These are phyloP conservation scores for Cylas formicarius DNA, from an alignment of 1,140 invertebrate genomes.

Conservation along the genomic window DNA sequence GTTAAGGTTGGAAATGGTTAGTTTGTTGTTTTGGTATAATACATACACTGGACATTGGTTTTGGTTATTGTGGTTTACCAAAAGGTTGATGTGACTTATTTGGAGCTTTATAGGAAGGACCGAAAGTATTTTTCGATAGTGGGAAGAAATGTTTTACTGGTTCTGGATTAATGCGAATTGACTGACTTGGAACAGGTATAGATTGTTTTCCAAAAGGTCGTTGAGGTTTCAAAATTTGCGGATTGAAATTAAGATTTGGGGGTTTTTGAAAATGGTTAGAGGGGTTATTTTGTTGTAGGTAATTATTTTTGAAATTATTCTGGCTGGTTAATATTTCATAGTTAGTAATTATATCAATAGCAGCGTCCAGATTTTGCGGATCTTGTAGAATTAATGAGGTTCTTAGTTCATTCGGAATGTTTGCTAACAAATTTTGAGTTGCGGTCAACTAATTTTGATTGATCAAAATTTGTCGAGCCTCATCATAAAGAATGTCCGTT, in stretches of 20 bases:
- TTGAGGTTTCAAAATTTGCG: background rate
- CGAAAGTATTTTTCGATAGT: too few species aligned
- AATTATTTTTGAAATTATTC: constrained; percentile 9
- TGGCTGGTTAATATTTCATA: constrained; percentile 10
- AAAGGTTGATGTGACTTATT: background rate
- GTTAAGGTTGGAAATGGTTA: background rate
- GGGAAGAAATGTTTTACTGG: too few species aligned
- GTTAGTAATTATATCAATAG: constrained; percentile 6
- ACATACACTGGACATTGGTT: background rate
- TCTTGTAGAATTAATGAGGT: constrained; percentile 8
- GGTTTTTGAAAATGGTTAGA: background rate
- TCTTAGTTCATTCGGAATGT: constrained; percentile 7
- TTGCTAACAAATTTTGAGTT: constrained; percentile 8
- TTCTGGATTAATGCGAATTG: too few species aligned
- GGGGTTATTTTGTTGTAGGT: background rate
- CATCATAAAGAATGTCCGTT: background rate
- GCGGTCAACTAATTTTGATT: constrained; percentile 8
- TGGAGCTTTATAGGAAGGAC: too few species aligned
- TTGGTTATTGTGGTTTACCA: constrained; percentile 1
- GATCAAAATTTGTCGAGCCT: background rate
- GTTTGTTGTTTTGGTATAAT: background rate
- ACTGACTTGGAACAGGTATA: too few species aligned
- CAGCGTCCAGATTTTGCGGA: constrained; percentile 8
- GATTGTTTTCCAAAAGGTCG: background rate
- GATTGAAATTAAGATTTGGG: background rate